Evolutionary conservation across 1,140 invertebrate genomes (phyloP), one percentile per base, ranked within the genome.

Genomic region (Saccostrea cuccullata): DNA sequence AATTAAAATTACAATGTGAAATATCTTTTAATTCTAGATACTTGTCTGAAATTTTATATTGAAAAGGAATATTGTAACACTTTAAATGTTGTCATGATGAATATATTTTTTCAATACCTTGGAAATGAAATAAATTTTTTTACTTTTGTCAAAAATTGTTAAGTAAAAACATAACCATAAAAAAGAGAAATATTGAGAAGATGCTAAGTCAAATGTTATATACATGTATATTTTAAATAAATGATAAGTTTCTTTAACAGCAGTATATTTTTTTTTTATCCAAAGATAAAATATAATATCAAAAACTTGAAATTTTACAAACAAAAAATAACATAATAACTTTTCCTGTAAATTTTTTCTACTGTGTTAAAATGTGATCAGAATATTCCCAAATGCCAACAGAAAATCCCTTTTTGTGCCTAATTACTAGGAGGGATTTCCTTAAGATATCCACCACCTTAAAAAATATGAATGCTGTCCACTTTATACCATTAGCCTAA

Each of bases 401-500:
- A 77, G 70, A 77, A 77, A n/a, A n/a, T n/a, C n/a, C n/a, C n/a
- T n/a, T n/a, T 30, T 30, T 77, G 23, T 30, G 0, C 70, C 13
- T n/a, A n/a, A n/a, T n/a, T n/a, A 12, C 26, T 77, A 36, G 70
- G 70, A 77, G 12, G 26, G 26, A 36, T 77, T 77, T 30, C 30
- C 15, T 77, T 36, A n/a, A n/a, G 26, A 12, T 58, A 92, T 30
- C 93, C 93, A 55, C 91, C 94, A 55, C 93, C 93, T n/a, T n/a
- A n/a, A n/a, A n/a, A n/a, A n/a, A n/a, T n/a, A n/a, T 82, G 98
- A 98, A 96, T 99, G 98, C 95, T 99, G 99, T 86, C 99, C 99
- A 93, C 96, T 99, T 99, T 93, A 99, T 99, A 89, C 99, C 99
- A 95, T 99, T 99, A 85, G 99, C 98, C 98, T 99, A 94, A 84